Conservation (phyloP, 2,888 invertebrate genomes). For the Amphiduros pacificus region DNA sequence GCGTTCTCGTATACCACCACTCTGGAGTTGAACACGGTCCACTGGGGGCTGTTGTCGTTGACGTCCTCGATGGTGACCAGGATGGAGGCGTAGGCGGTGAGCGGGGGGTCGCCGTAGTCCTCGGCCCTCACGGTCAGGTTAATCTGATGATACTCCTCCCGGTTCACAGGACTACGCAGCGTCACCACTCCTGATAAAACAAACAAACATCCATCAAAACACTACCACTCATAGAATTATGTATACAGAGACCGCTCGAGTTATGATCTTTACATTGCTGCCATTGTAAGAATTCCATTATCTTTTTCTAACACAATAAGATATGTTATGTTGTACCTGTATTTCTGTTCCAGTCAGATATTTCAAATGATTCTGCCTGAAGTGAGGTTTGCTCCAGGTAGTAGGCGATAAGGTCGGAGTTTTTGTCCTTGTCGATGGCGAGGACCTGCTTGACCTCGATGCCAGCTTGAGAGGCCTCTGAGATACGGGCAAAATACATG, state of each 20-base stretch:
- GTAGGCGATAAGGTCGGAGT: slow-evolving; percentile 13
- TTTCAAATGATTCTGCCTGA: not conserved
- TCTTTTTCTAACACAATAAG: too few relatives aligned
- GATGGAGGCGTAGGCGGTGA: slow-evolving; percentile 24
- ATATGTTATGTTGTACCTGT: too few relatives aligned
- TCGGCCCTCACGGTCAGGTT: slow-evolving; percentile 23
- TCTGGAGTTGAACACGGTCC: slow-evolving; percentile 10
- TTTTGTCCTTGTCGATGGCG: slow-evolving; percentile 23
- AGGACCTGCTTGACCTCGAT: slow-evolving; percentile 22
- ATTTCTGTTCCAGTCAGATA: not conserved
- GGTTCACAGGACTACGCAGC: slow-evolving; percentile 16
- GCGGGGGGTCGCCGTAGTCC: slow-evolving; percentile 18
- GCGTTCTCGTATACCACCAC: slow-evolving; percentile 21
- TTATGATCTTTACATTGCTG: too few relatives aligned
- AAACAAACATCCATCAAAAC: too few relatives aligned
- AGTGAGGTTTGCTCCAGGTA: slow-evolving; percentile 15
- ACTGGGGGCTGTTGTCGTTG: slow-evolving; percentile 53
- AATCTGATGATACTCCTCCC: slow-evolving; percentile 14
- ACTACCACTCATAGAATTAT: too few relatives aligned
- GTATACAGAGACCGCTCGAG: too few relatives aligned
- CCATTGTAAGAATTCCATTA: too few relatives aligned
- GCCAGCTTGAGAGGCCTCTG: slow-evolving; percentile 26
- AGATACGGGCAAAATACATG: slow-evolving; percentile 16
- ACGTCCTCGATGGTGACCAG: slow-evolving; percentile 37
- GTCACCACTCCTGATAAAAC: slow-evolving; percentile 24